A percentile compares a stretch with the other conserved stretches of the same genome.
These are phyloP conservation scores for Turdus rufiventris DNA, from an alignment of 2,113 vertebrate genomes.

Conservation along the genomic window DNA sequence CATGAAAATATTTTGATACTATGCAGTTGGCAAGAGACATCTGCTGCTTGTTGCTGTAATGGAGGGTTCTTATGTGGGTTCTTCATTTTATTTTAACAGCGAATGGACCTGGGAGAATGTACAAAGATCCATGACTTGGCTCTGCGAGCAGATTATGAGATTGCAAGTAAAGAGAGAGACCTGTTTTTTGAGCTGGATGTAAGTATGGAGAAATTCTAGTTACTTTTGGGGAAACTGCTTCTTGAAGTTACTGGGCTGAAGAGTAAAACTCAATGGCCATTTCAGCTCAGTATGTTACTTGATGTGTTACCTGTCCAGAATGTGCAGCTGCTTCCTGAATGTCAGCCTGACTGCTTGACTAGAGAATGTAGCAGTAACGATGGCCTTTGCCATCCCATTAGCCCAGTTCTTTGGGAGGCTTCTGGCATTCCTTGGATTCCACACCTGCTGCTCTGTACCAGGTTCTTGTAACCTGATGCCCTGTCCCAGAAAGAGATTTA, in stretches of 20 bases:
- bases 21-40: neutral
- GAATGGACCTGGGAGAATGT: conserved; percentile 98
- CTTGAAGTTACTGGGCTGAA: neutral
- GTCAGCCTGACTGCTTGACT: neutral
- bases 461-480: neutral
- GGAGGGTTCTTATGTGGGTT: neutral
- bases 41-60: neutral
- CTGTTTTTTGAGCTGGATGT: conserved; percentile 98
- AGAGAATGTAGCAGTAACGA: neutral
- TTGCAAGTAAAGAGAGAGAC: conserved; percentile 96
- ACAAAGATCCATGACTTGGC: conserved; percentile 99
- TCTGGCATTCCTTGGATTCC: neutral
- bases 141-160: conserved; percentile 97
- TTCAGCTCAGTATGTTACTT: neutral
- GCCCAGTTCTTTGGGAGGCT: neutral
- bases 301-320: neutral
- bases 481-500: neutral
- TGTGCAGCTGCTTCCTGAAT: neutral
- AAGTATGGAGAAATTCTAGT: conserved; percentile 65
- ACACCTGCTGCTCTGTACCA: neutral
- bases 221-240: neutral
- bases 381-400: neutral
- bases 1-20: neutral
- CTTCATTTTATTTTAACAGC: conserved; percentile 69
- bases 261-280: neutral